These are phyloP conservation scores for Danionella dracula DNA, from an alignment of 2,797 vertebrate genomes.

Conservation along the genomic window DNA sequence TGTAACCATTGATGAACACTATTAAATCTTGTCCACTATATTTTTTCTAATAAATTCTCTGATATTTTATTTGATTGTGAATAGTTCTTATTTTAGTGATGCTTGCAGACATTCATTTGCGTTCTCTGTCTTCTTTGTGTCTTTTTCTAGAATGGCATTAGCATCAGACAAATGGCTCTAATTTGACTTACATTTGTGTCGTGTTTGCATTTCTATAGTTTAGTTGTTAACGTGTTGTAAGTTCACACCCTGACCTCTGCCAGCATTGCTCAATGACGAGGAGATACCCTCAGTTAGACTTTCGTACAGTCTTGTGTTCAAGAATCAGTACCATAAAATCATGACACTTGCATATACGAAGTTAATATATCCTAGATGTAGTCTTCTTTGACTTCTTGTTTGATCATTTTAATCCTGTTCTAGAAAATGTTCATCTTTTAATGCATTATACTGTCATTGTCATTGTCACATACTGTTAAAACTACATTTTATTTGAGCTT, in stretches of 20 bases:
- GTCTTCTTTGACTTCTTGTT: no score
- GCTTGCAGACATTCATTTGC: constrained; percentile 36
- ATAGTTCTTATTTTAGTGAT: no score
- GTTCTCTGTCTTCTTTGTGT: constrained; percentile 37
- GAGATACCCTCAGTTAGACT: constrained; percentile 6
- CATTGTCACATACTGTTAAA: no score
- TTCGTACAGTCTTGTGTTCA: background rate
- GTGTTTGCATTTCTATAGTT: constrained; percentile 44
- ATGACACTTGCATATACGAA: background rate
- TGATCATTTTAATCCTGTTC: no score
- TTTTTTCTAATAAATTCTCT: no score
- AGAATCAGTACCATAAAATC: background rate
- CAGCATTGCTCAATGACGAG: background rate
- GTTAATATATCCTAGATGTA: no score
- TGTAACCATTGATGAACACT: no score
- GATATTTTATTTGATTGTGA: no score
- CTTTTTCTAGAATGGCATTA: constrained; percentile 25
- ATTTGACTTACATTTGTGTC: constrained; percentile 32
- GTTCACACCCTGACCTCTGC: constrained; percentile 11
- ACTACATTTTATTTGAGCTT: no score
- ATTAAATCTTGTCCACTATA: no score
- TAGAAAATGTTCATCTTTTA: no score
- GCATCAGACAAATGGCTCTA: constrained; percentile 37
- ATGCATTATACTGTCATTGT: no score
- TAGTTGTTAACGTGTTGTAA: constrained; percentile 22